Base-by-base conservation (phyloP, 1,140 invertebrate species). In the Mycetomoellerius zeteki region DNA sequence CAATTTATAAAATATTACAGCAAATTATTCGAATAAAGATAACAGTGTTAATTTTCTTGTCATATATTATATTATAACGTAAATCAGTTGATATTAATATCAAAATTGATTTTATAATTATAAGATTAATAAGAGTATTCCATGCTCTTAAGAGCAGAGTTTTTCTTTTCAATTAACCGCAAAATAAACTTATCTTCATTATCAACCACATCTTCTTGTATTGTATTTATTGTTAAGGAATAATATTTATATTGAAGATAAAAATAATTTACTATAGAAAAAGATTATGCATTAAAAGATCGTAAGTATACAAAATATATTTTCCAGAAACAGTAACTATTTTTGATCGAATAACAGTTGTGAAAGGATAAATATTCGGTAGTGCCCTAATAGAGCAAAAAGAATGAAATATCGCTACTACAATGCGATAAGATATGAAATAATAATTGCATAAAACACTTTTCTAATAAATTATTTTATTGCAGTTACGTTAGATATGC, bases 391-490 rank as follows among this genome's bases (percentile, higher is more conserved):
- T 19, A 64, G 7, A 30, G 8, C 37, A 43, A 10, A 43, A 43
- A 43, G 37, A 43, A 43, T 43, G 10, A 64, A 64, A 64, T 30
- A 64, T 64, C 16, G 0, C 33, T 37, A 37, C 7, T 64, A 16
- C 3, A 30, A 64, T 30, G 0, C 8, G 12, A 30, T 62, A 7
- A 33, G 3, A 64, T 33, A 33, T 65, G 4, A 65, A 65, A 30
- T 3, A n/a, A n/a, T 33, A 33, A 65, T 65, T 10, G 16, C 0
- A 33, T 19, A 1, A 37, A 65, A 37, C 37, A 37, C 37, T 8
- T 37, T 33, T 65, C 27, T 65, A 65, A 37, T 65, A 37, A 37
- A 65, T 33, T 65, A 21, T 64, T 62, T 62, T 30, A 33, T 65
- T 65, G 19, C 10, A 33, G 7, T 33, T 12, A 64, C 16, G 0